Conservation (phyloP, 30 jellyfish, hydroid and myxozoan species). For the Nemopilema nomurai region DNA sequence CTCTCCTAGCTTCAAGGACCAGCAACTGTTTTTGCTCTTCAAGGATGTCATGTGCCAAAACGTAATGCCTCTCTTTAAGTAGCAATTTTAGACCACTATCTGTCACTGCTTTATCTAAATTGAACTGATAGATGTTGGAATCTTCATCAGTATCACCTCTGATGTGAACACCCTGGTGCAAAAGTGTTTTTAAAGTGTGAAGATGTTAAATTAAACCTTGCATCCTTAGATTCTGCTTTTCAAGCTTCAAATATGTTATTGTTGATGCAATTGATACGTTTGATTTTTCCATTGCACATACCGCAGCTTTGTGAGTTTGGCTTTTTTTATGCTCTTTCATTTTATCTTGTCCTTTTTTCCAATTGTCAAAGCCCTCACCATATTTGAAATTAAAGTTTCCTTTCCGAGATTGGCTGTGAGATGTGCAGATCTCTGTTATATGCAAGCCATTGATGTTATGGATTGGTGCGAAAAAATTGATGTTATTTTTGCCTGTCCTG, state of each 20-base stretch:
- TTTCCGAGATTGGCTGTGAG: conserved; percentile 55
- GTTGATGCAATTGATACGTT: conserved; percentile 51
- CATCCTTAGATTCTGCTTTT: conserved; percentile 34
- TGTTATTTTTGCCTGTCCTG: conserved; percentile 42
- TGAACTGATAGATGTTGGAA: conserved; percentile 57
- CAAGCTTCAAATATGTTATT: conserved; percentile 49
- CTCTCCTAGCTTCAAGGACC: conserved; percentile 46
- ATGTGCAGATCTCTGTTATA: conserved; percentile 34
- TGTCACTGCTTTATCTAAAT: conserved; percentile 44
- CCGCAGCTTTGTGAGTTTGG: conserved; percentile 41
- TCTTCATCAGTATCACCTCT: conserved; percentile 36
- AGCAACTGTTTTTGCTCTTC: conserved; percentile 61
- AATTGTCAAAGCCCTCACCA: conserved; percentile 56
- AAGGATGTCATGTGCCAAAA: conserved; percentile 52
- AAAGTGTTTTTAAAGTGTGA: conserved; percentile 49
- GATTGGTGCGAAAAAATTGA: neutral
- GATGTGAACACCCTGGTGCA: conserved; percentile 60
- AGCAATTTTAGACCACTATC: conserved; percentile 48
- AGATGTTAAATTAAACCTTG: conserved; percentile 60
- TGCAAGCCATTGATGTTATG: conserved; percentile 11
- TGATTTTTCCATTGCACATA: conserved; percentile 45
- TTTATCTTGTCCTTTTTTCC: conserved; percentile 25
- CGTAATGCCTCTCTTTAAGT: conserved; percentile 46
- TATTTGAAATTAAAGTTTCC: conserved; percentile 51
- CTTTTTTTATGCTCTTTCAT: conserved; percentile 32